Conservation (phyloP, 2,113 vertebrate genomes). For the Pristiophorus japonicus region DNA sequence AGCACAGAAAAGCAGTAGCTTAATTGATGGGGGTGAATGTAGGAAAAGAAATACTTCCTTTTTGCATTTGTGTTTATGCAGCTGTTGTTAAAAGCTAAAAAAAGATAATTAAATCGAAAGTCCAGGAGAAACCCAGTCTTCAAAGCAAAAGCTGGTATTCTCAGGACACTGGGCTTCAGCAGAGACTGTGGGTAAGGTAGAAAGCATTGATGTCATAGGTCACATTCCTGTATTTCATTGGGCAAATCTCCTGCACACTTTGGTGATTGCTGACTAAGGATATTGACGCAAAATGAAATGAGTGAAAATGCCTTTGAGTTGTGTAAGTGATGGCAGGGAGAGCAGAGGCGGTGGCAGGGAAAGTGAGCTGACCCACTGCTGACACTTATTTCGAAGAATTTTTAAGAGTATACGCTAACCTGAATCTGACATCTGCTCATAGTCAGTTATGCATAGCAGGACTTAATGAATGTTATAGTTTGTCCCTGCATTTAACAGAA, state of each 20-base stretch:
- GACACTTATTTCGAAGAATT: slow-evolving; percentile 13
- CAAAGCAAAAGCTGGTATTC: slow-evolving; percentile 9
- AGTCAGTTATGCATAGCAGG: background rate
- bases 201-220: slow-evolving; percentile 14
- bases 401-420: background rate
- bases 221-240: slow-evolving; percentile 25
- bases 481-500: background rate
- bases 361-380: background rate
- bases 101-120: slow-evolving; percentile 34
- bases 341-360: background rate
- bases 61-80: slow-evolving; percentile 33
- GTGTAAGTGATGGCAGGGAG: background rate
- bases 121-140: slow-evolving; percentile 10
- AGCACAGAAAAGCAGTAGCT: slow-evolving; percentile 30
- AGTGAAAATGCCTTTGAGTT: background rate
- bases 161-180: background rate
- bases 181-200: background rate
- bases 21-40: slow-evolving; percentile 22
- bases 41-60: slow-evolving; percentile 30
- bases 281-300: background rate
- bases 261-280: background rate
- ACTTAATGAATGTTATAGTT: slow-evolving; percentile 16
- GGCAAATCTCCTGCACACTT: slow-evolving; percentile 14
- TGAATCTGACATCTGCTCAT: background rate
- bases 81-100: slow-evolving; percentile 35